These are phyloP conservation scores for Thrips palmi DNA, from an alignment of 1,140 invertebrate genomes.

Conservation along the genomic window DNA sequence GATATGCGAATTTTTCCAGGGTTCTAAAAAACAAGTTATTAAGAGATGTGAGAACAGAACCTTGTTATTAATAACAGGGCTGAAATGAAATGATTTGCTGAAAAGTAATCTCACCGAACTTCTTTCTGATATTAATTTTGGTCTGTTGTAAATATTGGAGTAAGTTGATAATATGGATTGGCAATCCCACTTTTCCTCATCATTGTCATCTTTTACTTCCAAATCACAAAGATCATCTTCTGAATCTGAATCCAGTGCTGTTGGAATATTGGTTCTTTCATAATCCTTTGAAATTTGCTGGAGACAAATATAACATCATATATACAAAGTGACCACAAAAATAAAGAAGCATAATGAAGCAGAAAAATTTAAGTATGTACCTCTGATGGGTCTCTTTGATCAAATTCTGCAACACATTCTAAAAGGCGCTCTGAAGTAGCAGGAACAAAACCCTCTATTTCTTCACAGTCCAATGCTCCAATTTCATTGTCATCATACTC, in stretches of 20 bases:
- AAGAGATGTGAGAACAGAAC: conserved; percentile 7
- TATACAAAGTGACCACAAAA: not conserved
- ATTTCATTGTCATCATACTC: conserved; percentile 81
- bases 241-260: conserved; percentile 5
- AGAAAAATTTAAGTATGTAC: conserved; percentile 15
- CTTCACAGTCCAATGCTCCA: conserved; percentile 71
- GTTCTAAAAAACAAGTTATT: conserved; percentile 24
- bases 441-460: conserved; percentile 65
- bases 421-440: conserved; percentile 45
- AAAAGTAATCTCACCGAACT: too few species aligned
- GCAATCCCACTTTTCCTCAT: conserved; percentile 81
- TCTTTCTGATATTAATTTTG: conserved; percentile 68
- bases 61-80: too few species aligned
- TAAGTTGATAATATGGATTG: conserved; percentile 80
- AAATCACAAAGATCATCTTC: conserved; percentile 38
- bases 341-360: not conserved
- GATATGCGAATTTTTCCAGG: conserved; percentile 46
- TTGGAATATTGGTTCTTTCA: not conserved
- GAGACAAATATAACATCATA: not conserved
- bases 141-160: conserved; percentile 80
- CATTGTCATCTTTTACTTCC: conserved; percentile 35
- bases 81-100: too few species aligned
- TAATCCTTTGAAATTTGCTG: conserved; percentile 7
- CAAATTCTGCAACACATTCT: conserved; percentile 34
- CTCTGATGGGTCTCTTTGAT: conserved; percentile 22